Percentiles rank a stretch among this genome's conserved stretches.
These are phyloP conservation scores for Cebidichthys violaceus DNA, from an alignment of 2,113 vertebrate genomes.

Conservation along the genomic window DNA sequence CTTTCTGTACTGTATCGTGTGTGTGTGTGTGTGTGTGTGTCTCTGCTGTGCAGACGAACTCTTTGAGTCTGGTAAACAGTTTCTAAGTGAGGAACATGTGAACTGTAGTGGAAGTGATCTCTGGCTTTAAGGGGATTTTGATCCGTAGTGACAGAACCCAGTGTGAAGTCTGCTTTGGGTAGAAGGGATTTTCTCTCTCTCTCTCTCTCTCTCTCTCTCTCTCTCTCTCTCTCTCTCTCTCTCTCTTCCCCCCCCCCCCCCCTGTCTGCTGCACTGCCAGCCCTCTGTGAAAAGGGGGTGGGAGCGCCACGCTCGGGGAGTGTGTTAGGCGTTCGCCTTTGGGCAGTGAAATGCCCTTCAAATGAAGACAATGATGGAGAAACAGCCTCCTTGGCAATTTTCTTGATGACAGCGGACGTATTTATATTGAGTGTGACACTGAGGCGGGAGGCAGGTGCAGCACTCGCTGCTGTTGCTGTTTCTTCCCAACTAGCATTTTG, in stretches of 20 bases:
- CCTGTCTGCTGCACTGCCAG: slow-evolving; percentile 66
- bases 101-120: slow-evolving; percentile 81
- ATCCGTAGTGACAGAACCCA: slow-evolving; percentile 81
- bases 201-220: slow-evolving; percentile 15
- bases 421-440: slow-evolving; percentile 71
- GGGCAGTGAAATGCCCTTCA: slow-evolving; percentile 82
- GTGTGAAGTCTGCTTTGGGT: slow-evolving; percentile 82
- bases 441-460: slow-evolving; percentile 62
- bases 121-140: slow-evolving; percentile 81
- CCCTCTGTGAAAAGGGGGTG: slow-evolving; percentile 56
- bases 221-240: slow-evolving; percentile 1
- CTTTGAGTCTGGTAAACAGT: slow-evolving; percentile 79
- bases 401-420: slow-evolving; percentile 69
- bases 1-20: slow-evolving; percentile 37
- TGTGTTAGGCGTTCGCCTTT: slow-evolving; percentile 77
- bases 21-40: slow-evolving; percentile 28
- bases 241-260: slow-evolving; percentile 30
- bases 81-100: slow-evolving; percentile 78
- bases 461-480: slow-evolving; percentile 30
- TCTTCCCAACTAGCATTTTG: slow-evolving; percentile 48
- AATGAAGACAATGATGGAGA: slow-evolving; percentile 80
- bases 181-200: slow-evolving; percentile 30
- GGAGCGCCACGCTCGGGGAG: slow-evolving; percentile 57
- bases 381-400: slow-evolving; percentile 72
- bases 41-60: slow-evolving; percentile 43